Evolutionary conservation across 2,888 invertebrate genomes (phyloP).

Genomic region (Pasiphila rectangulata): DNA sequence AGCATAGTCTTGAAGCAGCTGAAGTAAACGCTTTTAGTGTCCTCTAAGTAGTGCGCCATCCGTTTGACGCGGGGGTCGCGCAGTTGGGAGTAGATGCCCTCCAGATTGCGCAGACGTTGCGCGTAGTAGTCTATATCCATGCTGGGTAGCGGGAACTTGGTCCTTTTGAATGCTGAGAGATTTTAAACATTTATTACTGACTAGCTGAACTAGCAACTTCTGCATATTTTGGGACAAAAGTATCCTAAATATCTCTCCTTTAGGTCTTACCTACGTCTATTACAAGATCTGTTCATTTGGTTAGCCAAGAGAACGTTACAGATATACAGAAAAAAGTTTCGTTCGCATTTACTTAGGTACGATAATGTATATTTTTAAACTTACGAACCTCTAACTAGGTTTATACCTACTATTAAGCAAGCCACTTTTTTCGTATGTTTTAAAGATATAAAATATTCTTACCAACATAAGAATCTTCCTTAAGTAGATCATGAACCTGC

Average conservation of each 20-base stretch:
- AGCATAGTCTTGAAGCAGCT: slow-evolving; percentile 88
- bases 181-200: slow-evolving; percentile 6
- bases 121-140: slow-evolving; percentile 91
- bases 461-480: slow-evolving; percentile 85
- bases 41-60: slow-evolving; percentile 89
- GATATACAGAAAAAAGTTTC: no score
- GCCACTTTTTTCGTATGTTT: no score
- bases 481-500: slow-evolving; percentile 88
- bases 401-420: no score
- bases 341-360: no score
- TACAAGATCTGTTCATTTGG: no score
- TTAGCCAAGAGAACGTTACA: no score
- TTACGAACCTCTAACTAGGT: no score
- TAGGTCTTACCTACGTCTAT: no score
- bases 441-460: slow-evolving; percentile 14
- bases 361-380: no score
- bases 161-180: slow-evolving; percentile 81
- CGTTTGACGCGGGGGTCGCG: slow-evolving; percentile 90
- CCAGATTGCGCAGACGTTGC: slow-evolving; percentile 88
- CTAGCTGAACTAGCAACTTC: no score
- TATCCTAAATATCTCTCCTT: no score
- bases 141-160: slow-evolving; percentile 85
- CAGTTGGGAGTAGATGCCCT: slow-evolving; percentile 92
- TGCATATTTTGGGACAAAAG: no score
- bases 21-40: slow-evolving; percentile 89